phyloP scores from a whole-genome alignment of 2,113 vertebrate genomes.

The Motacilla tschutschensis region DNA sequence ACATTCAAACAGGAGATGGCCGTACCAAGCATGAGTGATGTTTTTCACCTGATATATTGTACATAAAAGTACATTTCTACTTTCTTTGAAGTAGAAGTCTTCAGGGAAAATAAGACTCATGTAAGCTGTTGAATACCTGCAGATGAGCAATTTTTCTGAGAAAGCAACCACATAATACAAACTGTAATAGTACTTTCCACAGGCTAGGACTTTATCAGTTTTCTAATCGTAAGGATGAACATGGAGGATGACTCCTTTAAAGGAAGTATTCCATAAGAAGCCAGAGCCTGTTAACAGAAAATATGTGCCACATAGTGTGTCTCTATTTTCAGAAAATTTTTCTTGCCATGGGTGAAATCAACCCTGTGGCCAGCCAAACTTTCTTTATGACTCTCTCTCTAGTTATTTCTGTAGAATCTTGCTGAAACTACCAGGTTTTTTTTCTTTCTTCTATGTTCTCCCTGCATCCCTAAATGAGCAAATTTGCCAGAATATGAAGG shows the following conservation, averaged over 20 bases:
- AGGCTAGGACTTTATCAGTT: not conserved
- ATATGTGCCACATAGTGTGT: fast-evolving
- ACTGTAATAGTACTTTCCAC: not conserved
- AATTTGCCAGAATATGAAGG: not conserved
- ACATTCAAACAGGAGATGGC: not conserved
- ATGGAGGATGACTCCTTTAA: not conserved
- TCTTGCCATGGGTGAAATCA: not conserved
- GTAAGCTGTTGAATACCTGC: not conserved
- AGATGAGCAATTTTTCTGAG: not conserved
- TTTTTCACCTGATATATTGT: not conserved
- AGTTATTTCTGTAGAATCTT: not conserved
- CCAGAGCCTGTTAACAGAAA: not conserved
- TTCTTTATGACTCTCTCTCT: not conserved
- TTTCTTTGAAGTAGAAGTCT: not conserved
- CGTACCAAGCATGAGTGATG: not conserved
- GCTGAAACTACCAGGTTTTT: not conserved
- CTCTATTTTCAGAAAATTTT: not conserved
- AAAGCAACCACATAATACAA: not conserved
- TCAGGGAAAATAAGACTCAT: not conserved
- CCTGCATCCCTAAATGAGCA: not conserved
- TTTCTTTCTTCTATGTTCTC: not conserved
- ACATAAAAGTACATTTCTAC: not conserved
- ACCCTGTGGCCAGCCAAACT: not conserved
- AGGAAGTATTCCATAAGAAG: not conserved
- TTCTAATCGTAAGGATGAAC: not conserved